Evolutionary conservation across 2,113 vertebrate genomes (phyloP).

Genomic region (Neopipo cinnamomea): DNA sequence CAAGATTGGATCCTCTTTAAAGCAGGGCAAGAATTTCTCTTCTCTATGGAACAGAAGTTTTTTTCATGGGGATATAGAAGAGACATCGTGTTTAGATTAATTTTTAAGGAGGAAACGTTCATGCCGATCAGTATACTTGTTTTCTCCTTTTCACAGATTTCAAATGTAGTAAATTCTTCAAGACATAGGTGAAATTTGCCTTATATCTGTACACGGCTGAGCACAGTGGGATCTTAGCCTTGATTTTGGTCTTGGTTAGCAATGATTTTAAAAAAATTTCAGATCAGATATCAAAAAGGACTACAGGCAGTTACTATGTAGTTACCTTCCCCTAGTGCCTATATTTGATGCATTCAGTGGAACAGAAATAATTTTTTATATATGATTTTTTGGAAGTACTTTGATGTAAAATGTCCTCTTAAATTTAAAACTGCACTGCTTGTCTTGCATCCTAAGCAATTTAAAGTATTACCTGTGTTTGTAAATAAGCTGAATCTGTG

Average conservation of each 20-base stretch:
- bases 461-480: neutral
- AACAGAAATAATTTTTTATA: neutral
- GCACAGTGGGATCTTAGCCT: neutral
- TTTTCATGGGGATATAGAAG: neutral
- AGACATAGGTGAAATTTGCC: neutral
- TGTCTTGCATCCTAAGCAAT: neutral
- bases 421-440: neutral
- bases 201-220: neutral
- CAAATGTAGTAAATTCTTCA: neutral
- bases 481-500: neutral
- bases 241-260: neutral
- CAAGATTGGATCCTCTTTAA: neutral
- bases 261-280: neutral
- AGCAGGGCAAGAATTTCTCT: neutral
- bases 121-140: neutral
- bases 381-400: neutral
- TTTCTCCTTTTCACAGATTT: neutral
- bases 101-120: neutral
- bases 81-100: neutral
- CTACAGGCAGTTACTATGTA: neutral
- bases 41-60: neutral
- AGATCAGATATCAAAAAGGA: neutral
- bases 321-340: neutral
- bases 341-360: neutral
- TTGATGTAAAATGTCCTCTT: neutral